Base-by-base conservation (phyloP, 2,113 vertebrate species). In the Brachyhypopomus gauderio region DNA sequence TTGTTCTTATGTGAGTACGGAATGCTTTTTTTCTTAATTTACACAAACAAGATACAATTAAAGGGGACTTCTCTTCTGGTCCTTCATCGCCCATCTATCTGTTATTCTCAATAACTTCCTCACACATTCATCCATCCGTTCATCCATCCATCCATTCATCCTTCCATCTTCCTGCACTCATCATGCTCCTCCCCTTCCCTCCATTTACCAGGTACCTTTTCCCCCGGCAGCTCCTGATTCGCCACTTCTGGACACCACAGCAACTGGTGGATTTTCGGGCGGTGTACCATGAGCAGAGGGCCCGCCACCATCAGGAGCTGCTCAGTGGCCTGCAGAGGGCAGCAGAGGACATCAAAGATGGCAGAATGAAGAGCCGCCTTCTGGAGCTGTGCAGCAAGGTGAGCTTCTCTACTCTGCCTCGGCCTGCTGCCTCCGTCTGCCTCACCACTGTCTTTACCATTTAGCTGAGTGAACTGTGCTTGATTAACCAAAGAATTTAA, bases 151-250 rank as follows among this genome's bases (percentile, higher is more conserved):
- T n/a, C n/a, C n/a, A n/a, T n/a, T n/a, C 59, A 41, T 9, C 41
- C 41, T 8, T 41, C 23, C 41, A 52, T 16, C 45, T 52, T 3
- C 9, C 12, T 67, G 75, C 25, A 36, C 45, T 3, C 72, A 64
- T 55, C 25, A n/a, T 38, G 25, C 14, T 59, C 64, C 14, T 1
- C 14, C 30, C 71, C 12, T 72, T 55, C 83, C 79, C 30, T 56
- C 63, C 16, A 16, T 71, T 72, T 14, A 17, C 75, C 85, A 99
- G 97, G 96, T 98, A 98, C 74, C 88, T 96, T 56, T 98, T 96
- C 88, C 97, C 97, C 0, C 93, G 97, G 6, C 97, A 98, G 92
- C 85, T 98, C 76, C 92, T 98, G 64, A 92, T 96, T 80, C 94
- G 90, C 2, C 86, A 98, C 83, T 99, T 99, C 91, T 98, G 97